Base-by-base conservation (phyloP, 1,140 invertebrate genomes). In the Eriocheir sinensis region DNA sequence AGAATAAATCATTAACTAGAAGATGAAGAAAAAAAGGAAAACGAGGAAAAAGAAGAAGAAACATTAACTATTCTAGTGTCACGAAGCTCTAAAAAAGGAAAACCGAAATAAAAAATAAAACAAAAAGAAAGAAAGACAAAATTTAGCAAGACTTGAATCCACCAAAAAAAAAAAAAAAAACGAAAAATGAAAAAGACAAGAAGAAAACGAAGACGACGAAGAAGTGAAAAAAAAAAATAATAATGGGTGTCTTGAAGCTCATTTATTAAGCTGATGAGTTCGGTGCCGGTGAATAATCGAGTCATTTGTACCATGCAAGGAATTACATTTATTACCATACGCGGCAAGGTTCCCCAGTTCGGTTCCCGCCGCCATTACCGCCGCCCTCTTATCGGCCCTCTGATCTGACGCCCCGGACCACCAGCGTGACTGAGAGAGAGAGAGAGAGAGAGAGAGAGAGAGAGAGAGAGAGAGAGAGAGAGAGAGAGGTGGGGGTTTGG, bases 271-370 rank as follows among this genome's bases (percentile, higher is more conserved):
- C 89, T 94, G 93, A 94, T 94, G 93, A 94, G 89, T 41, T 48
- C 85, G 72, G 72, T 89, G 80, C 44, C 53, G 32, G 85, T 94
- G 93, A 94, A 94, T 94, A 94, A 94, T 94, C 60, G 89, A 90
- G 72, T 94, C 93, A 94, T 94, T 94, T 94, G 93, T 91, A 44
- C 93, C 93, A 79, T 94, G 93, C 93, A 94, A 94, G 93, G 79
- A 91, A 94, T 94, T 48, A 94, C 85, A 94, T 94, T 94, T 91
- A 94, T 94, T 94, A 90, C 93, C 93, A 94, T 94, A 94, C 93
- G 93, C 91, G 93, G 89, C 48, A 38, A 9, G 89, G 53, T 72
- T 44, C 91, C 88, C 88, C 93, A 91, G 90, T 91, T 81, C 34
- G 93, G 60, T 81, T 72, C 41, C 30, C 41, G 36, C 53, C 36